Percentiles rank a stretch among this genome's conserved stretches.
Evolutionary conservation across 92 coral and sea anemone species (phyloP).

Genomic region (Parazoanthus swiftii): DNA sequence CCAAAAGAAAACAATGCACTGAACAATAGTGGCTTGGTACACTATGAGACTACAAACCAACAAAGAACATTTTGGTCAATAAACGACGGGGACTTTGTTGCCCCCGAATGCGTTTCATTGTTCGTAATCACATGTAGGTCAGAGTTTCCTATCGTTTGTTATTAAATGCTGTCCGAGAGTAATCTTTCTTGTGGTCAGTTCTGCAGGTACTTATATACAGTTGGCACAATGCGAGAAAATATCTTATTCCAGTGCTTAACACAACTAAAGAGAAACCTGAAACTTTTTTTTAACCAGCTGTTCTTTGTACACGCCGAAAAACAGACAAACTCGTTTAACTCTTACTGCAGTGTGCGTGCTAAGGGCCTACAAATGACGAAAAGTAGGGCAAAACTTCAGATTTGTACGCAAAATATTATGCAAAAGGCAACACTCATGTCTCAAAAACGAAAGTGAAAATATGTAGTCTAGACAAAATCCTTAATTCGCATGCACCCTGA

Average conservation of each 20-base stretch:
- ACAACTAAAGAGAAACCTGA: not conserved
- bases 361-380: no score
- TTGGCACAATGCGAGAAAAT: conserved; percentile 10
- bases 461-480: no score
- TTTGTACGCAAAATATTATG: no score
- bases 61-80: conserved; percentile 1
- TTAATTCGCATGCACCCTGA: no score
- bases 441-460: no score
- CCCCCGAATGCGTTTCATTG: conserved; percentile 23
- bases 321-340: no score
- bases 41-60: not conserved
- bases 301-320: no score
- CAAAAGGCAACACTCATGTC: no score
- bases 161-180: not conserved
- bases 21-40: not conserved
- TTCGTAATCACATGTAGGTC: not conserved
- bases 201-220: conserved; percentile 10
- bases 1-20: not conserved
- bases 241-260: not conserved
- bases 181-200: conserved; percentile 30
- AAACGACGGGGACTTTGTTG: not conserved
- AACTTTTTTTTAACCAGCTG: no score
- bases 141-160: not conserved
- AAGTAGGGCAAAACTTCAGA: no score
- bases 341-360: no score